Conservation (phyloP, 2,797 vertebrate genomes). For the Phoebastria nigripes region DNA sequence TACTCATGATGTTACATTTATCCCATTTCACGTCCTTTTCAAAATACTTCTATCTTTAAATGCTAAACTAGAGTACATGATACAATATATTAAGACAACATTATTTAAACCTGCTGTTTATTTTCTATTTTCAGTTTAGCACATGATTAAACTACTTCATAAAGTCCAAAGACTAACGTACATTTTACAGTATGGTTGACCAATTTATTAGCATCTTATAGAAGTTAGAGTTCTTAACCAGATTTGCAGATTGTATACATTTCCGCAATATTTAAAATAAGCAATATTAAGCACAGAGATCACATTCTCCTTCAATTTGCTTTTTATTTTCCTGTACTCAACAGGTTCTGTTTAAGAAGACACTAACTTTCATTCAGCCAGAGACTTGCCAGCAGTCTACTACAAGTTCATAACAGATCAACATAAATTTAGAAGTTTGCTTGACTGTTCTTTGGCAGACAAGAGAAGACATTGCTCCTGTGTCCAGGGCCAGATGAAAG, state of each 20-base stretch:
- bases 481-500: background rate
- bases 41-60: background rate
- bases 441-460: background rate
- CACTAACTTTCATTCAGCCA: background rate
- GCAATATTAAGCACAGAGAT: background rate
- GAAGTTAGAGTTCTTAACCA: background rate
- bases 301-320: background rate
- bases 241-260: background rate
- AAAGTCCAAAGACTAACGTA: background rate
- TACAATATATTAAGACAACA: background rate
- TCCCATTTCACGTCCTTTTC: background rate
- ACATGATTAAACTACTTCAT: background rate
- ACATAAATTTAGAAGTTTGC: background rate
- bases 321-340: background rate
- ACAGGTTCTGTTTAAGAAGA: background rate
- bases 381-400: background rate
- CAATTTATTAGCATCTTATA: background rate
- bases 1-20: background rate
- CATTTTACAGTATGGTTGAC: background rate
- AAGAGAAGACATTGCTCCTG: background rate
- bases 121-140: background rate
- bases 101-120: background rate
- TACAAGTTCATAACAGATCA: background rate
- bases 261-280: background rate
- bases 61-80: background rate